phyloP scores from a whole-genome alignment of 2,113 vertebrate species.

The Xenus cinereus region DNA sequence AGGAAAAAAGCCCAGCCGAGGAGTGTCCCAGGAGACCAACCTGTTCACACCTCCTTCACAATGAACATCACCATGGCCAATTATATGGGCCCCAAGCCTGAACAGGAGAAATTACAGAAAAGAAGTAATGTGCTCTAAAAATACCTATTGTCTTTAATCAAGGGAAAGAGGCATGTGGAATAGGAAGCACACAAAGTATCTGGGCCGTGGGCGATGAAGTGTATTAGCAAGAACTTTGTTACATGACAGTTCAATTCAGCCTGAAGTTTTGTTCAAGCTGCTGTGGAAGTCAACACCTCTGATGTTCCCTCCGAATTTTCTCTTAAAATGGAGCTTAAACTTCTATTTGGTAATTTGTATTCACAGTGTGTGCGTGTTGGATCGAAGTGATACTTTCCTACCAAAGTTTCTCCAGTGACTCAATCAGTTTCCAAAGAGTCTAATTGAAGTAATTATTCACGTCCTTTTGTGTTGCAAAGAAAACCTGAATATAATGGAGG shows the following conservation, averaged over 20 bases:
- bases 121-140: background rate
- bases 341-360: background rate
- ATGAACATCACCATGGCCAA: background rate
- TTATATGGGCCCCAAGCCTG: background rate
- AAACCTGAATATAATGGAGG: background rate
- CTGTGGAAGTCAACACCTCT: background rate
- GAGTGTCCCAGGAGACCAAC: background rate
- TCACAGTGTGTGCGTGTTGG: fast-evolving
- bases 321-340: background rate
- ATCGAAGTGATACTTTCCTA: background rate
- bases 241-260: background rate
- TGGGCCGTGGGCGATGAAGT: background rate
- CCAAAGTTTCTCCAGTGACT: background rate
- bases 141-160: background rate
- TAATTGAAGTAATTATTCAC: background rate
- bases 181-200: background rate
- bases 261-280: background rate
- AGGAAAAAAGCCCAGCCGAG: background rate
- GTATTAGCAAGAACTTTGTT: background rate
- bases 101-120: background rate
- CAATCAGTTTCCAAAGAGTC: background rate
- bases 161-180: background rate
- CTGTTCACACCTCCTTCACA: background rate
- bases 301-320: background rate
- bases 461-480: background rate